Percentiles rank a stretch among this genome's conserved stretches.
Conservation (phyloP, 2,113 vertebrate species). For the Solenodon paradoxus region DNA sequence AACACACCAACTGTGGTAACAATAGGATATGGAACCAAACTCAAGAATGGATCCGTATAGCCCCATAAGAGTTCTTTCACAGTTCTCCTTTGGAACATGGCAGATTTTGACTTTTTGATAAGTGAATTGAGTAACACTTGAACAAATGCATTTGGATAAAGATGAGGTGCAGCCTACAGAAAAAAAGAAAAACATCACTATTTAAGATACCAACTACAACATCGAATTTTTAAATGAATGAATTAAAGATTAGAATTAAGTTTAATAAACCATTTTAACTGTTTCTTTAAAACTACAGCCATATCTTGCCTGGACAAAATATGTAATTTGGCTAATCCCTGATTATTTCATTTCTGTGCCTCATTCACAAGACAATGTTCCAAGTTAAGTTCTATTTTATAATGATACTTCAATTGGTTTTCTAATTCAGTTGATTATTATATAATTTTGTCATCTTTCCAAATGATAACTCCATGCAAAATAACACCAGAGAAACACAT, state of each 20-base stretch:
- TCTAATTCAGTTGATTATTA: background rate
- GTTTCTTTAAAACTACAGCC: background rate
- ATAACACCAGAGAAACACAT: background rate
- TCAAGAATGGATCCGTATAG: conserved; percentile 88
- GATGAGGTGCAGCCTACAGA: conserved; percentile 84
- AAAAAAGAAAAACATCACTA: background rate
- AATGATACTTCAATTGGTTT: background rate
- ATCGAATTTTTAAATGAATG: background rate
- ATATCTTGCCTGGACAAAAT: background rate
- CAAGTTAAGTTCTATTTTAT: background rate
- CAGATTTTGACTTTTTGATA: conserved; percentile 82
- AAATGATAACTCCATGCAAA: background rate
- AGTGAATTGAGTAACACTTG: conserved; percentile 73
- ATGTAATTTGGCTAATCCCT: background rate
- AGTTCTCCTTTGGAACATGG: conserved; percentile 88
- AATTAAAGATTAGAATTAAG: background rate
- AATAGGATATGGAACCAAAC: conserved; percentile 65
- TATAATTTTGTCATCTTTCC: background rate
- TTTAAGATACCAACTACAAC: background rate
- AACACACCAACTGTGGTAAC: conserved; percentile 84
- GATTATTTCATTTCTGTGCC: background rate
- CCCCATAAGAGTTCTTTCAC: conserved; percentile 94
- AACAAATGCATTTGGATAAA: conserved; percentile 2
- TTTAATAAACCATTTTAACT: background rate
- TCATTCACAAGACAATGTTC: background rate